Evolutionary conservation across 2,797 vertebrate genomes (phyloP).

Genomic region (Triplophysa yarkandensis): DNA sequence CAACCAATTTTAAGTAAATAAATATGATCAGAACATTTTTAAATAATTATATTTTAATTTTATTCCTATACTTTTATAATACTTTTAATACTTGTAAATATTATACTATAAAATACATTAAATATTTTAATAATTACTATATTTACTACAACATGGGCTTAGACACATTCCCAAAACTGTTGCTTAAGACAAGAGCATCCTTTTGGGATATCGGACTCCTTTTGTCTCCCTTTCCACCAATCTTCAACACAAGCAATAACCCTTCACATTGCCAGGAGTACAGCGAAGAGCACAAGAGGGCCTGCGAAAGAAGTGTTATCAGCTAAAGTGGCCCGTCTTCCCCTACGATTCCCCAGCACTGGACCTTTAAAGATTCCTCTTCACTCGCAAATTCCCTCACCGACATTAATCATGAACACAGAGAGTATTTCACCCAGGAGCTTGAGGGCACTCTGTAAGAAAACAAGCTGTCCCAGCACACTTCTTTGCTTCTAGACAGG

Average conservation of each 20-base stretch:
- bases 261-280: neutral
- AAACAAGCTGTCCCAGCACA: neutral
- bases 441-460: neutral
- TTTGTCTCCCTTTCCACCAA: neutral
- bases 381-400: neutral
- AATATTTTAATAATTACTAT: too few species aligned
- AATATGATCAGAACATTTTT: too few species aligned
- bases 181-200: neutral
- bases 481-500: conserved; percentile 9
- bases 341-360: neutral
- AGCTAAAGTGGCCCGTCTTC: conserved; percentile 5
- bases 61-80: too few species aligned
- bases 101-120: too few species aligned
- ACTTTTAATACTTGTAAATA: too few species aligned
- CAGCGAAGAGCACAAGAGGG: neutral
- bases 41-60: too few species aligned
- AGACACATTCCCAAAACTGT: neutral
- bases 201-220: neutral
- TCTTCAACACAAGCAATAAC: neutral
- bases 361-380: neutral
- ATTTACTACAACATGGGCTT: neutral
- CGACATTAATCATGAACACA: neutral
- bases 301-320: conserved; percentile 1
- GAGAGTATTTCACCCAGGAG: neutral
- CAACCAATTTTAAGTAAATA: too few species aligned